Conservation (phyloP, 2,888 invertebrate genomes). For the Philereme transversata region DNA sequence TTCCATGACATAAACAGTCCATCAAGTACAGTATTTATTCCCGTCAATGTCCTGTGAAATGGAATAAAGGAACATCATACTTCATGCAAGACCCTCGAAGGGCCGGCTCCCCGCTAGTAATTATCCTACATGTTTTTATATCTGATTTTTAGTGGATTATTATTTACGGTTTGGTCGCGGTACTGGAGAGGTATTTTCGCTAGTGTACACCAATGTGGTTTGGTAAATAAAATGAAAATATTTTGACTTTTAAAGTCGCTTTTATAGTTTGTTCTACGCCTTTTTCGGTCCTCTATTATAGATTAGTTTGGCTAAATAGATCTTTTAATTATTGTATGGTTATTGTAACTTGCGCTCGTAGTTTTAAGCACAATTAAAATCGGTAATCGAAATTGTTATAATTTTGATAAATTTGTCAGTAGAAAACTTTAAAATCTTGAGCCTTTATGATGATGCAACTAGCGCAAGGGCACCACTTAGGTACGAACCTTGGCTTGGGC, state of each 20-base stretch:
- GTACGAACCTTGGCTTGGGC: no score
- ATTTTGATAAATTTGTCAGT: no score
- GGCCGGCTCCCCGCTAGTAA: slow-evolving; percentile 75
- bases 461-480: no score
- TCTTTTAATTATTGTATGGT: no score
- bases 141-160: slow-evolving; percentile 79
- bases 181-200: slow-evolving; percentile 39
- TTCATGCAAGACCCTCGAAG: slow-evolving; percentile 69
- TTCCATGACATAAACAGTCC: slow-evolving; percentile 81
- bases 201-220: slow-evolving; percentile 37
- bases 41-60: slow-evolving; percentile 40
- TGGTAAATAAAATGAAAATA: slow-evolving; percentile 17
- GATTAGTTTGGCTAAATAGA: no score
- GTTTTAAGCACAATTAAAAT: no score
- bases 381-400: no score
- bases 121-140: slow-evolving; percentile 83
- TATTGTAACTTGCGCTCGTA: no score
- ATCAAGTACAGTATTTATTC: slow-evolving; percentile 72
- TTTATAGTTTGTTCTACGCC: background rate
- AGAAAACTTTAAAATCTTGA: no score
- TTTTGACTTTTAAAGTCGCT: background rate
- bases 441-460: no score
- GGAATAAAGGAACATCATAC: slow-evolving; percentile 55
- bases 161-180: slow-evolving; percentile 72
- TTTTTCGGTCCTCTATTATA: background rate